Evolutionary conservation across 2,888 invertebrate genomes (phyloP).

Genomic region (Eupelmus urozonus): DNA sequence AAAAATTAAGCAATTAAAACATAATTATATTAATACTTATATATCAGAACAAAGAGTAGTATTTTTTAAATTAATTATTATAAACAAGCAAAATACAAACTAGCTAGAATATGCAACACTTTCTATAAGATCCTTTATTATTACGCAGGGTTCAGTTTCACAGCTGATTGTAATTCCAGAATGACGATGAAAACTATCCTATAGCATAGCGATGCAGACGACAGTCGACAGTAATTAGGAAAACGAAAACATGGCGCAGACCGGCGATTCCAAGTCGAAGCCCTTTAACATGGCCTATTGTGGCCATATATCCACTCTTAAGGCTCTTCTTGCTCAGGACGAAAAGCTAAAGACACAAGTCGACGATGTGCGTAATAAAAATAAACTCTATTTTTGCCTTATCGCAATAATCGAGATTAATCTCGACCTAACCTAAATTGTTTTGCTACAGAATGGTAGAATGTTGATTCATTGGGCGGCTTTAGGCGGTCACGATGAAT

Average conservation of each 20-base stretch:
- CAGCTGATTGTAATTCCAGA: too few relatives aligned
- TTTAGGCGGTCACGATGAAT: constrained; percentile 86
- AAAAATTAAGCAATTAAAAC: too few relatives aligned
- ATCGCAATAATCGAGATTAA: not conserved
- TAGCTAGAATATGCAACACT: too few relatives aligned
- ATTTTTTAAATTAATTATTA: too few relatives aligned
- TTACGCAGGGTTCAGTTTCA: too few relatives aligned
- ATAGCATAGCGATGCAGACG: constrained; percentile 4
- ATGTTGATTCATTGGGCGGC: constrained; percentile 89
- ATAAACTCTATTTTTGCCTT: not conserved
- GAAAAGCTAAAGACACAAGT: constrained; percentile 76
- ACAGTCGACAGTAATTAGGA: not conserved
- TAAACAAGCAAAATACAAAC: too few relatives aligned
- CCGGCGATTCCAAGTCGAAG: constrained; percentile 21
- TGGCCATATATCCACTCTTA: constrained; percentile 84
- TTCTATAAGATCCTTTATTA: too few relatives aligned
- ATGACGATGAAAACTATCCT: too few relatives aligned
- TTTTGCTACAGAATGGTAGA: constrained; percentile 83
- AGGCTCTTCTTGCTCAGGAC: constrained; percentile 81
- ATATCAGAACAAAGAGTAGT: too few relatives aligned
- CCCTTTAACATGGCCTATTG: constrained; percentile 83
- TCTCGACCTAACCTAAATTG: constrained; percentile 49
- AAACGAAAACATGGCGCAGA: constrained; percentile 39
- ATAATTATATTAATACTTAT: too few relatives aligned
- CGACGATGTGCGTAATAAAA: constrained; percentile 78